Conservation (phyloP, 2,113 vertebrate genomes). For the Leptocoma aspasia region DNA sequence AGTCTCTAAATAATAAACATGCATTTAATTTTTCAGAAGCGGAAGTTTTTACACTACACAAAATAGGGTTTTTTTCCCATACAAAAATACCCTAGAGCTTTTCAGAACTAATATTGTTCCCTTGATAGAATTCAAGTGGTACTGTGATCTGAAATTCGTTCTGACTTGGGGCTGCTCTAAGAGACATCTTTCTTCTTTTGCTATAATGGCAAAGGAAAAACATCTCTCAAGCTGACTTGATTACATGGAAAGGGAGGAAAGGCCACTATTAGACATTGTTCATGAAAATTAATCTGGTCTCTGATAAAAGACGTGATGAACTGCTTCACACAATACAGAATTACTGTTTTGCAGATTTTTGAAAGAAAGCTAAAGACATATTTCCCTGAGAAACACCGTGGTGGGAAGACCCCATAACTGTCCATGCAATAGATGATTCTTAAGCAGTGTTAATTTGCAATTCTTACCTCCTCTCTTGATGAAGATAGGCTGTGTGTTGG, state of each 20-base stretch:
- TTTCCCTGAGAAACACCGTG: not conserved
- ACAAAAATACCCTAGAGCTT: not conserved
- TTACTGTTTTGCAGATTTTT: not conserved
- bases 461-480: slow-evolving; percentile 77
- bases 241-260: not conserved
- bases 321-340: not conserved
- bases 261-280: not conserved
- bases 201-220: not conserved
- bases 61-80: not conserved
- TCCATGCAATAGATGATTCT: not conserved
- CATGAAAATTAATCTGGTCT: not conserved
- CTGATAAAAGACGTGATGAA: not conserved
- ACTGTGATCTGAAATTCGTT: not conserved
- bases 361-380: not conserved
- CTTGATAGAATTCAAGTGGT: not conserved
- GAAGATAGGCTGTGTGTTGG: slow-evolving; percentile 70
- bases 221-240: not conserved
- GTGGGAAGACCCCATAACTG: not conserved
- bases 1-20: not conserved
- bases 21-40: not conserved
- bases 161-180: not conserved
- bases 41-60: not conserved
- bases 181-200: not conserved
- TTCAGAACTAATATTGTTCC: not conserved
- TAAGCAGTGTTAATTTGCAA: not conserved